Percentiles rank a stretch among this genome's conserved stretches.
Conservation (phyloP, 2,888 invertebrate genomes). For the Rhodophaea formosa region DNA sequence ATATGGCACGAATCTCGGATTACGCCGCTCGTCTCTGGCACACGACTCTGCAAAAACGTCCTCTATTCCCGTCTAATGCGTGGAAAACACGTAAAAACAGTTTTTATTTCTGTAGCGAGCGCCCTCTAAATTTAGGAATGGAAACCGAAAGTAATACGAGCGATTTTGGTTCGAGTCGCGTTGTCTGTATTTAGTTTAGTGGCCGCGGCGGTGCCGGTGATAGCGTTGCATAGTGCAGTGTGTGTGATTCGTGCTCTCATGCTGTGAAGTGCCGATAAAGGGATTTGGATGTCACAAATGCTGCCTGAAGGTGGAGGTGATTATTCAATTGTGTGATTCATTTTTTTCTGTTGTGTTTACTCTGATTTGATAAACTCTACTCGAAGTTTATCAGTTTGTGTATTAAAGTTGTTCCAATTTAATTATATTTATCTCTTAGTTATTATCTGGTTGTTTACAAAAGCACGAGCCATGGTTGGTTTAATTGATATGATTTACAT, state of each 20-base stretch:
- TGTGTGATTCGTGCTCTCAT: constrained; percentile 25
- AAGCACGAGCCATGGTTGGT: not conserved
- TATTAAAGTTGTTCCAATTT: not conserved
- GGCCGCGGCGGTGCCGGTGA: constrained; percentile 47
- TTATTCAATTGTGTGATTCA: constrained; percentile 32
- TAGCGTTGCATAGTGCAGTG: constrained; percentile 34
- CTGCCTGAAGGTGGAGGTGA: constrained; percentile 75
- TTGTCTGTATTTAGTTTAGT: constrained; percentile 79
- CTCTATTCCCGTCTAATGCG: constrained; percentile 69
- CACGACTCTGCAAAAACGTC: constrained; percentile 63
- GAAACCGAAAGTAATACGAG: constrained; percentile 77
- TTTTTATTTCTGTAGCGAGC: constrained; percentile 77
- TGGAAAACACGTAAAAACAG: constrained; percentile 77
- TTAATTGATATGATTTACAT: not conserved
- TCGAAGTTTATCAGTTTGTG: constrained; percentile 6
- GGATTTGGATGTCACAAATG: constrained; percentile 75
- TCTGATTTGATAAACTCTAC: not conserved
- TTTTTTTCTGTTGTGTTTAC: not conserved
- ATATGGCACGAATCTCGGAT: constrained; percentile 79
- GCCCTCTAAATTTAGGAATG: constrained; percentile 80
- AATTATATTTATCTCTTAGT: not conserved
- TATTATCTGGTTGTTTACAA: not conserved
- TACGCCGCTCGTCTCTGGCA: constrained; percentile 63
- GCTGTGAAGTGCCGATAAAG: constrained; percentile 40
- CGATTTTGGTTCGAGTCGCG: constrained; percentile 73